Percentiles rank a stretch among this genome's conserved stretches.
phyloP scores from a whole-genome alignment of 1,140 invertebrate species.

The Dinoponera quadriceps region DNA sequence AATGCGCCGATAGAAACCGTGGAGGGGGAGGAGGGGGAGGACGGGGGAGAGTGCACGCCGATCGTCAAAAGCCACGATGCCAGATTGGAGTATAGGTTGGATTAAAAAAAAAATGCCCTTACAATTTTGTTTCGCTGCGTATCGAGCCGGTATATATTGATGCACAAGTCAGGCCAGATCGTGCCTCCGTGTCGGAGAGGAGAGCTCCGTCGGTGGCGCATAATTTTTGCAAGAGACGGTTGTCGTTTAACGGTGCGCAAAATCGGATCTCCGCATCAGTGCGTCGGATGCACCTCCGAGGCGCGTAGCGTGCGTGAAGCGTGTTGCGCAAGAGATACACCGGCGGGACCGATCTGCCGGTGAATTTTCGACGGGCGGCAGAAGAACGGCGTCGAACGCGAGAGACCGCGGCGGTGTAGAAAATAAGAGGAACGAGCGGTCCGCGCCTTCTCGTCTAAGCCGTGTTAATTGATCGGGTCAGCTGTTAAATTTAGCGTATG shows the following conservation, averaged over 20 bases:
- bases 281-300: slow-evolving; percentile 31
- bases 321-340: slow-evolving; percentile 49
- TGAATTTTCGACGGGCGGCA: neutral
- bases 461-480: slow-evolving; percentile 37
- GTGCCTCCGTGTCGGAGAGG: neutral
- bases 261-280: slow-evolving; percentile 46
- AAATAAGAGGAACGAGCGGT: neutral
- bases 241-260: slow-evolving; percentile 46
- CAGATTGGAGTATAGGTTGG: slow-evolving; percentile 44
- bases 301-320: slow-evolving; percentile 11
- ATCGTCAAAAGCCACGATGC: slow-evolving; percentile 21
- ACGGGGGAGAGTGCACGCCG: neutral
- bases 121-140: slow-evolving; percentile 41
- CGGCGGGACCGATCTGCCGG: neutral
- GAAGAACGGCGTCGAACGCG: neutral
- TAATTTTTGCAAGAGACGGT: slow-evolving; percentile 48
- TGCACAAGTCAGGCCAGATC: slow-evolving; percentile 38
- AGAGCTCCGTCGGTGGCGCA: neutral
- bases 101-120: slow-evolving; percentile 37
- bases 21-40: too few species aligned
- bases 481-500: slow-evolving; percentile 50
- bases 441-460: slow-evolving; percentile 3
- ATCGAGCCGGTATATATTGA: slow-evolving; percentile 46
- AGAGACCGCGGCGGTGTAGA: neutral
- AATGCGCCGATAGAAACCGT: neutral